A percentile compares a stretch with the other conserved stretches of the same genome.
Evolutionary conservation across 2,888 invertebrate species (phyloP).

Genomic region (Zygogramma bicolorata): DNA sequence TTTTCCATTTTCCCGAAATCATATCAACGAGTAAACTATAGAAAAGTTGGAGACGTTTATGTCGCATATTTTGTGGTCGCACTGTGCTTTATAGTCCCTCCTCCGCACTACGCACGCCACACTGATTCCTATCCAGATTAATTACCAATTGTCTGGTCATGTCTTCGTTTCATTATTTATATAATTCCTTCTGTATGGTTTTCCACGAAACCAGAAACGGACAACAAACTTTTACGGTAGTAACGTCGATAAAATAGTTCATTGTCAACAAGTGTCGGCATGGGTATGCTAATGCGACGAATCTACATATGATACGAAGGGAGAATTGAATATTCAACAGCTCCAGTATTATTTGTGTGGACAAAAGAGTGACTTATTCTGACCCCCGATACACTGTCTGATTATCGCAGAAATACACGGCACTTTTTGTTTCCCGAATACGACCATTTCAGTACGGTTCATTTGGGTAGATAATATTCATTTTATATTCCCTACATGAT

Average conservation of each 20-base stretch:
- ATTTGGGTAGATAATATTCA: neutral
- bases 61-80: no score
- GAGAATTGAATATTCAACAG: conserved; percentile 62
- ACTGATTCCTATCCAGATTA: conserved; percentile 6
- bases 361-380: conserved; percentile 60
- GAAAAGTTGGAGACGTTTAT: no score
- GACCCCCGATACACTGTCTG: conserved; percentile 52
- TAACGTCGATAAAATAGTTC: conserved; percentile 46
- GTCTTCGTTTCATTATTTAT: conserved; percentile 13
- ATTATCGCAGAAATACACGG: conserved; percentile 13
- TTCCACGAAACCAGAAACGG: conserved; percentile 13
- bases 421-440: conserved; percentile 4
- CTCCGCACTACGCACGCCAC: neutral
- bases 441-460: neutral
- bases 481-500: neutral
- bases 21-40: no score
- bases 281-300: conserved; percentile 59
- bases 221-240: conserved; percentile 30
- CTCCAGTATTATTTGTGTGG: conserved; percentile 46
- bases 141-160: conserved; percentile 4
- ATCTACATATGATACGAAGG: conserved; percentile 63
- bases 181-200: conserved; percentile 2
- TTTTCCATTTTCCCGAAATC: no score
- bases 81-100: neutral
- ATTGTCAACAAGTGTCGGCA: conserved; percentile 60